These are phyloP conservation scores for Deroplatys truncata DNA, from an alignment of 2,888 invertebrate species.

Conservation along the genomic window DNA sequence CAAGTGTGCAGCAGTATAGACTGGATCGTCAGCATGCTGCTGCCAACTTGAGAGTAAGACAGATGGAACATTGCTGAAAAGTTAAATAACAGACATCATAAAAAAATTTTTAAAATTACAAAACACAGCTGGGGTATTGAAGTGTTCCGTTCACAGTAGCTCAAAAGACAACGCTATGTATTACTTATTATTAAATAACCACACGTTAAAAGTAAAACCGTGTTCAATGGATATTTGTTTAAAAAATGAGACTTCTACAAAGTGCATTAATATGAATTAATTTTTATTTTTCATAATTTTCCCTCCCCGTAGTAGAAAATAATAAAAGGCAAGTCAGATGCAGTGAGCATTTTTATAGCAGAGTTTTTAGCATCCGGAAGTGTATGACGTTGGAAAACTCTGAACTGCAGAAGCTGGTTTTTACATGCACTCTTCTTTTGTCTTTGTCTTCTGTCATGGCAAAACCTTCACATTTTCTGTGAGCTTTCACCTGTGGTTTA, in stretches of 20 bases:
- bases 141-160: constrained; percentile 16
- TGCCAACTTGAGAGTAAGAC: neutral
- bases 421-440: neutral
- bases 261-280: constrained; percentile 30
- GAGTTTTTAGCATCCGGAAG: neutral
- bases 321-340: neutral
- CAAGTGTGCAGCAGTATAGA: neutral
- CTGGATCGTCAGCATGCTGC: neutral
- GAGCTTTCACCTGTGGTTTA: constrained; percentile 16
- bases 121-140: neutral
- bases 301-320: constrained; percentile 11
- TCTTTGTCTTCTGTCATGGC: neutral
- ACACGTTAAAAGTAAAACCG: constrained; percentile 14
- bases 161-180: constrained; percentile 25
- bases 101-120: neutral
- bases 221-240: constrained; percentile 23
- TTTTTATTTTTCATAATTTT: constrained; percentile 27
- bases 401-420: neutral
- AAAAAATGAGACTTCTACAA: constrained; percentile 22
- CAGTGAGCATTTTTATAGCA: neutral
- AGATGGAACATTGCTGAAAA: neutral
- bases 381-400: neutral
- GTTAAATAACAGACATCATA: neutral
- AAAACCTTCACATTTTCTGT: neutral
- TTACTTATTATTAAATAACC: constrained; percentile 5